Evolutionary conservation across 1,140 invertebrate species (phyloP).

Genomic region (Drosophila kepulauana): DNA sequence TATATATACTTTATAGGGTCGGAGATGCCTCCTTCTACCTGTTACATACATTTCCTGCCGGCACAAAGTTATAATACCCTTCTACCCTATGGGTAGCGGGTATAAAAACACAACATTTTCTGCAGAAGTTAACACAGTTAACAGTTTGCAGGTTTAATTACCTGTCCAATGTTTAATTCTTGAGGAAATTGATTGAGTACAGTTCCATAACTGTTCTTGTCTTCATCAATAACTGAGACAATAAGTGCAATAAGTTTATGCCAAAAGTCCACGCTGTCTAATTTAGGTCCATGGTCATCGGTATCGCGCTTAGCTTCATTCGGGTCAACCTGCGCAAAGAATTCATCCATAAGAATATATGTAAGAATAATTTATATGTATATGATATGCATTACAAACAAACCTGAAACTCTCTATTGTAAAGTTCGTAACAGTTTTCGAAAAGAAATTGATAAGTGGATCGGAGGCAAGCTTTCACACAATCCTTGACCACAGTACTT

Average conservation of each 20-base stretch:
- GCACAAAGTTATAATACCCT: too few relatives aligned
- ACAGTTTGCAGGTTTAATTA: conserved; percentile 70
- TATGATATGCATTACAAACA: neutral
- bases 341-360: neutral
- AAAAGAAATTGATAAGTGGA: conserved; percentile 99
- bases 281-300: conserved; percentile 94
- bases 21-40: too few relatives aligned
- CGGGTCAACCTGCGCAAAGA: conserved; percentile 89
- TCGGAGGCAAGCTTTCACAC: conserved; percentile 98
- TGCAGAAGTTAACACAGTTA: too few relatives aligned
- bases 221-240: conserved; percentile 99
- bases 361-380: neutral
- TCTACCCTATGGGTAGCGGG: too few relatives aligned
- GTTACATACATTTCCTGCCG: too few relatives aligned
- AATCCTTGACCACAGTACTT: conserved; percentile 99
- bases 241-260: conserved; percentile 99
- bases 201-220: conserved; percentile 99
- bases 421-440: conserved; percentile 98
- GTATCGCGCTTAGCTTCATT: conserved; percentile 94
- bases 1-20: too few relatives aligned
- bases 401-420: conserved; percentile 96
- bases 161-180: conserved; percentile 95
- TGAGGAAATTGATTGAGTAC: conserved; percentile 99
- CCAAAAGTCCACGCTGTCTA: conserved; percentile 99
- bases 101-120: too few relatives aligned